phyloP scores from a whole-genome alignment of 2,888 invertebrate genomes.

The Tromatobia lineatoria region DNA sequence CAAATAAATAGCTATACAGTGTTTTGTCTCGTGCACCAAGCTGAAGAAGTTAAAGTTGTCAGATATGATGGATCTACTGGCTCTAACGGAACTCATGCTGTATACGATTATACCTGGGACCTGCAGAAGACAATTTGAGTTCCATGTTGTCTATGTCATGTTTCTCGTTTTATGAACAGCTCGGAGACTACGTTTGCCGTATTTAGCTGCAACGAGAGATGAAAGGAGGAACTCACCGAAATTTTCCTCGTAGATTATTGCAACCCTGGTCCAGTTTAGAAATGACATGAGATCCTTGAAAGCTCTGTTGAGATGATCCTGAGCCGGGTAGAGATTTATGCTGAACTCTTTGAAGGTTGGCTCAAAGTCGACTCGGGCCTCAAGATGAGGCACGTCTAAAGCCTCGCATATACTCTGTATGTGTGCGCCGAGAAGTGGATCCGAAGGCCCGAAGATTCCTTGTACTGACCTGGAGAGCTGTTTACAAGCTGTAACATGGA shows the following conservation, averaged over 20 bases:
- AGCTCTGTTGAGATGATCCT: conserved; percentile 92
- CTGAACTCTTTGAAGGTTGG: conserved; percentile 90
- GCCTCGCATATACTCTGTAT: conserved; percentile 96
- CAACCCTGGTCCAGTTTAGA: conserved; percentile 97
- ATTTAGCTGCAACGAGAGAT: conserved; percentile 13
- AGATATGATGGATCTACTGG: conserved; percentile 64
- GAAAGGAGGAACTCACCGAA: conserved; percentile 88
- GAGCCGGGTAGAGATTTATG: conserved; percentile 95
- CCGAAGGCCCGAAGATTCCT: conserved; percentile 95
- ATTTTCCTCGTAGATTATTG: conserved; percentile 97
- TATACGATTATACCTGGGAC: neutral
- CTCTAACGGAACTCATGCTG: conserved; percentile 19
- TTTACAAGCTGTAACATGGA: conserved; percentile 89
- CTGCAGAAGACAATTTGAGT: neutral
- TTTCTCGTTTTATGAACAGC: neutral
- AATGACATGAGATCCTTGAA: conserved; percentile 95
- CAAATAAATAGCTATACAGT: conserved; percentile 66
- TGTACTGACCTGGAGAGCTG: conserved; percentile 95
- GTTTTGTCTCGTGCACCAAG: conserved; percentile 30
- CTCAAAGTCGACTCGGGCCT: conserved; percentile 90
- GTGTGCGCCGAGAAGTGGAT: conserved; percentile 93
- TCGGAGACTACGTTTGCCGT: neutral
- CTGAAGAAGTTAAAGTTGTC: conserved; percentile 65
- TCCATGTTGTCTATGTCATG: conserved; percentile 7
- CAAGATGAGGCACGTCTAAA: conserved; percentile 95